A percentile compares a stretch with the other conserved stretches of the same genome.
Evolutionary conservation across 1,140 invertebrate genomes (phyloP).

Genomic region (Papilio polytes): DNA sequence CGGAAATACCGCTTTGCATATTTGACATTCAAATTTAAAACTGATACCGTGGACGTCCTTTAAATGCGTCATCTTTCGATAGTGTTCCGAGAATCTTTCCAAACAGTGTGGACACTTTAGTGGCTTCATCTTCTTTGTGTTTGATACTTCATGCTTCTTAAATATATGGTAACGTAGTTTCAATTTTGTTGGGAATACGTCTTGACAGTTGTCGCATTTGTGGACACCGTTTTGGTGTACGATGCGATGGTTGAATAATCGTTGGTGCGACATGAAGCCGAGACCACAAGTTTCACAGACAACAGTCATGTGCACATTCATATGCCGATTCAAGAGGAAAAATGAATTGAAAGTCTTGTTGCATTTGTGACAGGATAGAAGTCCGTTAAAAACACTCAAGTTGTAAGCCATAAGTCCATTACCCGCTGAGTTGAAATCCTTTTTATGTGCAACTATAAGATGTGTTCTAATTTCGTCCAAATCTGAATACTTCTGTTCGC

Average conservation of each 20-base stretch:
- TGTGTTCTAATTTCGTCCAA: constrained; percentile 71
- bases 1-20: constrained; percentile 64
- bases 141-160: constrained; percentile 70
- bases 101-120: constrained; percentile 78
- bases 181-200: constrained; percentile 71
- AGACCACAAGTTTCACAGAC: constrained; percentile 80
- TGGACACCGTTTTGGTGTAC: constrained; percentile 72
- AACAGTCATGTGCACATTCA: constrained; percentile 76
- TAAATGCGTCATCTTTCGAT: constrained; percentile 76
- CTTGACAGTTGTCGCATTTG: constrained; percentile 71
- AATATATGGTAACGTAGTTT: constrained; percentile 72
- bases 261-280: constrained; percentile 77
- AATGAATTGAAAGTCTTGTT: constrained; percentile 73
- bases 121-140: constrained; percentile 67
- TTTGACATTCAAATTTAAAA: constrained; percentile 72
- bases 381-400: constrained; percentile 62
- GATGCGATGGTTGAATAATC: constrained; percentile 71
- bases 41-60: constrained; percentile 73
- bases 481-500: constrained; percentile 68
- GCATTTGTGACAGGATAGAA: constrained; percentile 72
- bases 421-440: constrained; percentile 72
- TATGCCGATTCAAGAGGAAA: constrained; percentile 74
- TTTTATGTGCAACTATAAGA: constrained; percentile 61
- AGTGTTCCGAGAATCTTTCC: constrained; percentile 75
- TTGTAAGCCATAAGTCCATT: constrained; percentile 76